Evolutionary conservation across 1,140 invertebrate species (phyloP), one percentile per base, ranked within the genome.

Genomic region (Heliconius himera): DNA sequence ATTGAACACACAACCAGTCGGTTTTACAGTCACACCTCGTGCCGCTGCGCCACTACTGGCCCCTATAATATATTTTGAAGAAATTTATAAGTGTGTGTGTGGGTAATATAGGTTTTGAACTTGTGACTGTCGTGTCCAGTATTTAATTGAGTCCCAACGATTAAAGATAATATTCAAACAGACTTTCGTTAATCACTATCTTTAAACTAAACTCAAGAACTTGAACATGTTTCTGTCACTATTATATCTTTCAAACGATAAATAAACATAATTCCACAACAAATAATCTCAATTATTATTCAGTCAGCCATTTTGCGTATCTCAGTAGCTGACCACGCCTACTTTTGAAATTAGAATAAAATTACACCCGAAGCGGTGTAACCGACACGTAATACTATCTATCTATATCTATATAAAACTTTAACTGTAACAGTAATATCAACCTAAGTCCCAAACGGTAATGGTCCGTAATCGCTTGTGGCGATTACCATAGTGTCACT

Each of bases 261-360:
- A 78, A 78, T 78, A 74, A 49, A 72, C 20, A 76, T 75, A 56
- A 76, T 81, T 88, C 88, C 84, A 33, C 82, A 81, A 86, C 86
- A 87, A 87, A 88, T 85, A 85, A 88, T 85, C 83, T 78, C 76
- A 82, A 89, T 89, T 86, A 90, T 85, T 87, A 88, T 88, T 87
- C 88, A 82, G 73, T 71, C 86, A 74, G 84, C 84, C 85, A 84
- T 88, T 81, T 81, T 87, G 88, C 89, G 89, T 90, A 90, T 84
- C 85, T 83, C 86, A 73, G 89, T 87, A 88, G 89, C 87, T 71
- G 80, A 80, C 81, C 81, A 80, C 89, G 85, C 88, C 89, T 78
- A 79, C 84, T 84, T 87, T 83, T 82, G 83, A 86, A 86, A 88
- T 89, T 87, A 87, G 87, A 90, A 89, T 89, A 85, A 89, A 88